A percentile compares a stretch with the other conserved stretches of the same genome.
These are phyloP conservation scores for Anthophora plumipes DNA, from an alignment of 2,888 invertebrate species.

Conservation along the genomic window DNA sequence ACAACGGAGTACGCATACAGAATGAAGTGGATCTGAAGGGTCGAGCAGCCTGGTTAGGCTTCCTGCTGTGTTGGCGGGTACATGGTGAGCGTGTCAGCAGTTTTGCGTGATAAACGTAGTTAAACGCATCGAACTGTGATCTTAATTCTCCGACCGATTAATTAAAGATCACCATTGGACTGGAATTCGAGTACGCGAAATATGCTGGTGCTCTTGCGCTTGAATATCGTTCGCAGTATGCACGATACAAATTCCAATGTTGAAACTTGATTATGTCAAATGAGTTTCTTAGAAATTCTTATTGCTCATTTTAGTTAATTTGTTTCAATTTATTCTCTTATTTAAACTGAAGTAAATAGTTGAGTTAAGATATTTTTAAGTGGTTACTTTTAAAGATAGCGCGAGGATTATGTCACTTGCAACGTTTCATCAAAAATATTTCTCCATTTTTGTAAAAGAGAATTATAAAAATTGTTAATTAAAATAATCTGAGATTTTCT, in stretches of 20 bases:
- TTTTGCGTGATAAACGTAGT: slow-evolving; percentile 55
- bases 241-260: background rate
- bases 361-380: too few relatives aligned
- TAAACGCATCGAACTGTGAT: slow-evolving; percentile 43
- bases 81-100: slow-evolving; percentile 56
- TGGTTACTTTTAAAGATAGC: too few relatives aligned
- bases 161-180: slow-evolving; percentile 20
- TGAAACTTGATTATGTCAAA: background rate
- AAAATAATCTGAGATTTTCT: too few relatives aligned
- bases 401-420: too few relatives aligned
- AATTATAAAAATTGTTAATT: too few relatives aligned
- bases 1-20: slow-evolving; percentile 61
- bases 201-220: background rate
- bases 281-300: background rate
- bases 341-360: too few relatives aligned
- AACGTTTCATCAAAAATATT: too few relatives aligned
- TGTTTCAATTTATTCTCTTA: too few relatives aligned
- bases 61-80: slow-evolving; percentile 43
- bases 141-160: slow-evolving; percentile 36
- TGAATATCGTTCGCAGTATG: background rate
- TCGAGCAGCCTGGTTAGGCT: slow-evolving; percentile 48
- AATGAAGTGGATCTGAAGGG: slow-evolving; percentile 60
- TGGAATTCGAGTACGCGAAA: background rate
- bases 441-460: too few relatives aligned
- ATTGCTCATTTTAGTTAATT: too few relatives aligned